Conservation (phyloP, 2,797 vertebrate species). For the Eleutherodactylus coqui region DNA sequence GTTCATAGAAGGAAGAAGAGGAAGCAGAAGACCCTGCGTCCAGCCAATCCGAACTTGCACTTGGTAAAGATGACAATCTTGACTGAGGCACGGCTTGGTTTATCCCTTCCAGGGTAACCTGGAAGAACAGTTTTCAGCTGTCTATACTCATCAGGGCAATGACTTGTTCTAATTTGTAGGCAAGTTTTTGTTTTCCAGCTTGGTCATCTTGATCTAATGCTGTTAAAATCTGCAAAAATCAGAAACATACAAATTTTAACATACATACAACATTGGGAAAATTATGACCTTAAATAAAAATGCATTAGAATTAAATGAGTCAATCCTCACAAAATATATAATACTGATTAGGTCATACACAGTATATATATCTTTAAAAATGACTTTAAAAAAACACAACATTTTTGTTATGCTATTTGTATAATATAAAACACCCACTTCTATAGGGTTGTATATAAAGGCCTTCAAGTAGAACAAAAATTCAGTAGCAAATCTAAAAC, state of each 20-base stretch:
- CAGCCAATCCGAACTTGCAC: slow-evolving; percentile 84
- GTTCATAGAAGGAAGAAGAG: slow-evolving; percentile 66
- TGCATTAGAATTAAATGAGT: no score
- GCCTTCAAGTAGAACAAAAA: no score
- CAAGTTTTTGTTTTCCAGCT: slow-evolving; percentile 97
- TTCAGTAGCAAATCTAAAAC: no score
- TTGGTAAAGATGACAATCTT: slow-evolving; percentile 94
- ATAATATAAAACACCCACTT: no score
- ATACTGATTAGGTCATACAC: no score
- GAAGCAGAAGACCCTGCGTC: slow-evolving; percentile 80
- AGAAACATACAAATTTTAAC: neutral
- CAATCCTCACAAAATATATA: neutral
- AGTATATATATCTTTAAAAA: no score
- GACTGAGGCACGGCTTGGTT: slow-evolving; percentile 99
- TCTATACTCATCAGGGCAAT: slow-evolving; percentile 98
- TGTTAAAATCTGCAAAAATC: slow-evolving; percentile 85
- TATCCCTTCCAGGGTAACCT: slow-evolving; percentile 94
- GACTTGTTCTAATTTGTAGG: slow-evolving; percentile 99
- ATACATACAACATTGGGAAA: neutral
- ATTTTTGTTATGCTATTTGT: no score
- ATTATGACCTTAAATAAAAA: neutral
- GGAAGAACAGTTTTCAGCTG: slow-evolving; percentile 98
- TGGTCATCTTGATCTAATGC: slow-evolving; percentile 92
- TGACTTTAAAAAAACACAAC: no score
- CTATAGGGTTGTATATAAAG: no score